Evolutionary conservation across 2,113 vertebrate species (phyloP), one percentile per base, ranked within the genome.

Genomic region (Centropus unirufus): DNA sequence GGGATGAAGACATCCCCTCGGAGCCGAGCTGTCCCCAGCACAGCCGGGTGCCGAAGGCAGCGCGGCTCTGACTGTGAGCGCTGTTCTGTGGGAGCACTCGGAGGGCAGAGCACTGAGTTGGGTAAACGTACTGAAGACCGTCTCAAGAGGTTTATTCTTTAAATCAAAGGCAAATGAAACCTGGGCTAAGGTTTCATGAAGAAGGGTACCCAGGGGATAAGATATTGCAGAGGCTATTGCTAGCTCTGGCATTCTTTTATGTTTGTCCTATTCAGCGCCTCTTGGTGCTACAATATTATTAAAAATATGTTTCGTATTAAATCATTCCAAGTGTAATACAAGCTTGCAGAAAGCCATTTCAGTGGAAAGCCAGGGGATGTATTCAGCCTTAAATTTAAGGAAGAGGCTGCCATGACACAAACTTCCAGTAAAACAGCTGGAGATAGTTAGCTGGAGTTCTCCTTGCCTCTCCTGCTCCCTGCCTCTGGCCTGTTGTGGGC

Each of bases 241-340:
- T 47, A 40, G n/a, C 26, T 79, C 59, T 51, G 30, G 0, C 20
- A 11, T 21, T 74, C 83, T 44, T 67, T 74, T 44, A 30, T 27
- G 49, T 57, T 61, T 58, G 36, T 68, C 70, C 67, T 34, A 1
- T 32, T 80, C 4, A 2, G 62, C 8, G 6, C 67, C 46, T 76
- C 62, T 87, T 70, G 15, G 29, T n/a, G 90, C 55, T 44, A 16
- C 39, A 7, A 0, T 24, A 4, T 91, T 95, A 95, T 93, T 97
- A 93, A 90, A 55, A 57, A 64, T 2, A 27, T 89, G 74, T 90
- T 96, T 93, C 81, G 80, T 51, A 18, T 39, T 22, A n/a, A 95
- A 66, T 57, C 1, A 1, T 32, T 87, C 46, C 77, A 59, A 59
- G 64, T 59, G 59, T 72, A 55, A 73, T 6, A 40, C 7, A 61